These are phyloP conservation scores for Panopea generosa DNA, from an alignment of 2,888 invertebrate species.

Conservation along the genomic window DNA sequence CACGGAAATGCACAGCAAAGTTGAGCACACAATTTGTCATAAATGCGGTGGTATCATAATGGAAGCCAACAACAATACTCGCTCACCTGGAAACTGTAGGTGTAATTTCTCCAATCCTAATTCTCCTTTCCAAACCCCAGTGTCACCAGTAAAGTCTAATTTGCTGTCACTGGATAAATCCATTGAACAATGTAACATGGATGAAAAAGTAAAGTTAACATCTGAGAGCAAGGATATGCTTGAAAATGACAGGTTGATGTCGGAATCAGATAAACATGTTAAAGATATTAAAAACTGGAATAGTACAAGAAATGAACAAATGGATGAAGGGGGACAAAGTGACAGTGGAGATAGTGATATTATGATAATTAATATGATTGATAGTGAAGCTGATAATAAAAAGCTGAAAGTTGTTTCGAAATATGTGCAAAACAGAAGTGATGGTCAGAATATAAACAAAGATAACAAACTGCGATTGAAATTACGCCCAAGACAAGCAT, in stretches of 20 bases:
- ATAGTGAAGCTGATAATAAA: not conserved
- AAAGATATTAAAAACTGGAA: not conserved
- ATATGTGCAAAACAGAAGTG: conserved; percentile 9
- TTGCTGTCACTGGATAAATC: not conserved
- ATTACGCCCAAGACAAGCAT: conserved; percentile 21
- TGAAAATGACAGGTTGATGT: not conserved
- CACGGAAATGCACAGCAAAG: conserved; percentile 36
- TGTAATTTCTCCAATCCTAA: conserved; percentile 45
- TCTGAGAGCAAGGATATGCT: not conserved
- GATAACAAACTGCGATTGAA: conserved; percentile 45
- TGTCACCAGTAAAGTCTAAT: conserved; percentile 38
- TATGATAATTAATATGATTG: conserved; percentile 21
- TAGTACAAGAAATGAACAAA: not conserved
- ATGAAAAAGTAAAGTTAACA: not conserved
- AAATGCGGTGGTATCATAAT: conserved; percentile 63
- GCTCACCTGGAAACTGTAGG: conserved; percentile 55
- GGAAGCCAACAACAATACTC: conserved; percentile 59
- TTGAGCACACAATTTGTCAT: conserved; percentile 54
- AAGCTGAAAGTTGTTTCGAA: conserved; percentile 5
- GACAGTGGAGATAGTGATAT: conserved; percentile 47
- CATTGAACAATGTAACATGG: not conserved
- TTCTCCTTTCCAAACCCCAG: conserved; percentile 45
- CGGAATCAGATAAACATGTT: not conserved
- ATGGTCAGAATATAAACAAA: conserved; percentile 6
- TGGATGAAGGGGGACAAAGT: conserved; percentile 6